Conservation (phyloP, 2,797 vertebrate species). For the Melanogrammus aeglefinus region DNA sequence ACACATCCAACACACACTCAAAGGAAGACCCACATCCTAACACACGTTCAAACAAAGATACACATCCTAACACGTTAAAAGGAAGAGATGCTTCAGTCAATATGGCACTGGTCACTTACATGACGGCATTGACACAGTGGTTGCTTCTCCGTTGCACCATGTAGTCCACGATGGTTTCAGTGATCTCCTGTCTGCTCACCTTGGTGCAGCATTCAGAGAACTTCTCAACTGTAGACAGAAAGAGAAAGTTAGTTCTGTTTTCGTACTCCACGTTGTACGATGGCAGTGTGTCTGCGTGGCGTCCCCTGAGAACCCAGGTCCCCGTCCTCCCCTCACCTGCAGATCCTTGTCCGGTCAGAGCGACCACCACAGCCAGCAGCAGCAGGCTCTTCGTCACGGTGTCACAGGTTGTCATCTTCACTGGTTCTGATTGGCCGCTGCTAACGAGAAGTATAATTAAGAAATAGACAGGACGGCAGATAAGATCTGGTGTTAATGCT, state of each 20-base stretch:
- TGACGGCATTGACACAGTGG: conserved; percentile 40
- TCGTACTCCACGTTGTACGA: too few relatives aligned
- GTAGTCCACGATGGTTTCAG: conserved; percentile 16
- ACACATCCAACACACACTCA: too few relatives aligned
- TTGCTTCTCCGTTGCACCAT: not conserved
- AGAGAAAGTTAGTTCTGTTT: conserved; percentile 1
- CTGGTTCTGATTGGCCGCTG: not conserved
- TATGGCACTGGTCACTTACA: conserved; percentile 27
- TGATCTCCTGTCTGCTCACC: conserved; percentile 17
- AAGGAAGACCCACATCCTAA: too few relatives aligned
- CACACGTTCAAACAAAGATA: too few relatives aligned
- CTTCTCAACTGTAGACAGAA: not conserved
- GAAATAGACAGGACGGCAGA: not conserved
- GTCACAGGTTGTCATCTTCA: conserved; percentile 2
- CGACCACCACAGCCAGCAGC: not conserved
- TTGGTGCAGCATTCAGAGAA: not conserved
- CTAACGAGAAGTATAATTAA: not conserved
- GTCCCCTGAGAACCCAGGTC: not conserved
- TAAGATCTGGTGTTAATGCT: not conserved
- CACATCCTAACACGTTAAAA: not conserved
- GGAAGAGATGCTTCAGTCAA: not conserved
- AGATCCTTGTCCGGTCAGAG: not conserved
- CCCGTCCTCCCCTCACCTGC: not conserved
- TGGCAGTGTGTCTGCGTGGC: not conserved
- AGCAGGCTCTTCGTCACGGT: conserved; percentile 7